These are phyloP conservation scores for Drosophila paracracens DNA, from an alignment of 2,888 invertebrate genomes.

Conservation along the genomic window DNA sequence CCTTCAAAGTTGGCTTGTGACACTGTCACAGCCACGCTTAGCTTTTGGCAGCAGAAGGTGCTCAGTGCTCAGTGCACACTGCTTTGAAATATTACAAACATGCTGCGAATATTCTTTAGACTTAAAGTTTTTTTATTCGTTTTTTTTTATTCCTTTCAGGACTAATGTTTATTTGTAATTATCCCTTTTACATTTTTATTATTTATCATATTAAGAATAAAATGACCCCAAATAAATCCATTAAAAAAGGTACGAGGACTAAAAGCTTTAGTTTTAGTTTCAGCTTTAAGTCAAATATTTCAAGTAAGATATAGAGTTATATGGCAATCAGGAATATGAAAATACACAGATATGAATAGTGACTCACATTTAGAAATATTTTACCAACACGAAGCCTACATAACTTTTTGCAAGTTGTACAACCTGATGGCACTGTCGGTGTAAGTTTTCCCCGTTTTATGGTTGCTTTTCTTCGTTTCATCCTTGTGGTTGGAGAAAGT, in stretches of 20 bases:
- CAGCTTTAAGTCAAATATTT: neutral
- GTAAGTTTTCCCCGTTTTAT: neutral
- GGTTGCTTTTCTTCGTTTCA: neutral
- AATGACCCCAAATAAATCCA: neutral
- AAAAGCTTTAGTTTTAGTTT: neutral
- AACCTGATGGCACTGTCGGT: conserved; percentile 1
- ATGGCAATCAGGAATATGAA: neutral
- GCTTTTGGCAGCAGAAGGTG: conserved; percentile 24
- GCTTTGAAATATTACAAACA: neutral
- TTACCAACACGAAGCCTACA: neutral
- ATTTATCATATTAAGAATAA: neutral
- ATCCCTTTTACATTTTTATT: neutral
- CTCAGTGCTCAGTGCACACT: conserved; percentile 23
- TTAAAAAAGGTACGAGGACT: neutral
- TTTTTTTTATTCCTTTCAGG: neutral
- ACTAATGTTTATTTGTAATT: neutral
- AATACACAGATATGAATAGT: neutral
- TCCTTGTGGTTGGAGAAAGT: conserved; percentile 3
- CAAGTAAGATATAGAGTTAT: neutral
- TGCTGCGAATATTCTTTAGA: neutral
- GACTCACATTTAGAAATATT: neutral
- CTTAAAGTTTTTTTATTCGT: neutral
- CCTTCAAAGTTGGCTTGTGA: conserved; percentile 26
- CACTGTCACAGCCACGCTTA: conserved; percentile 21
- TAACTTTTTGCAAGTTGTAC: neutral